These are phyloP conservation scores for Catharus fuscescens DNA, from an alignment of 2,113 vertebrate species.

Conservation along the genomic window DNA sequence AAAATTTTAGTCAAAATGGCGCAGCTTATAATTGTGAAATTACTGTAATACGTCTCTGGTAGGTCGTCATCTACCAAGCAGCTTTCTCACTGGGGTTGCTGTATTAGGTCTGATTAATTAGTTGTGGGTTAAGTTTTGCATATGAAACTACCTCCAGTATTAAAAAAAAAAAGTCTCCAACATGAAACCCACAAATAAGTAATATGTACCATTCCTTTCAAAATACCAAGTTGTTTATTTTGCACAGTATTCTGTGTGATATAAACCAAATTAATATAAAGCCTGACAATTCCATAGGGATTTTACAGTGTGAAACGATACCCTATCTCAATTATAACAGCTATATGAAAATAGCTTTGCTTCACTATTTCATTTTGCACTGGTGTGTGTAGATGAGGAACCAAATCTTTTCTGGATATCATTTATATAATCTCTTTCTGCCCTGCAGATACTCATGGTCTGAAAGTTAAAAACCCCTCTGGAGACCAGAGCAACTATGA, in stretches of 20 bases:
- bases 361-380: not conserved
- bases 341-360: not conserved
- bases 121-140: conserved; percentile 57
- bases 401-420: not conserved
- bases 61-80: not conserved
- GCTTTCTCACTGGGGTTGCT: conserved; percentile 17
- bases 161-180: not conserved
- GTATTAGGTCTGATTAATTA: conserved; percentile 63
- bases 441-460: not conserved
- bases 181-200: not conserved
- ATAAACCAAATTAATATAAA: not conserved
- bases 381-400: not conserved
- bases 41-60: not conserved
- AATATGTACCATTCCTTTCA: not conserved
- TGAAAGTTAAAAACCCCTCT: not conserved
- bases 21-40: too few species aligned
- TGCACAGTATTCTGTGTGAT: not conserved
- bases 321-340: not conserved
- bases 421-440: not conserved
- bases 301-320: not conserved
- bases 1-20: too few species aligned
- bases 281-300: not conserved
- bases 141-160: conserved; percentile 8
- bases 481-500: not conserved
- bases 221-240: not conserved